Conservation (phyloP, 64 coral and sea anemone genomes). For the Platygyra sinensis region DNA sequence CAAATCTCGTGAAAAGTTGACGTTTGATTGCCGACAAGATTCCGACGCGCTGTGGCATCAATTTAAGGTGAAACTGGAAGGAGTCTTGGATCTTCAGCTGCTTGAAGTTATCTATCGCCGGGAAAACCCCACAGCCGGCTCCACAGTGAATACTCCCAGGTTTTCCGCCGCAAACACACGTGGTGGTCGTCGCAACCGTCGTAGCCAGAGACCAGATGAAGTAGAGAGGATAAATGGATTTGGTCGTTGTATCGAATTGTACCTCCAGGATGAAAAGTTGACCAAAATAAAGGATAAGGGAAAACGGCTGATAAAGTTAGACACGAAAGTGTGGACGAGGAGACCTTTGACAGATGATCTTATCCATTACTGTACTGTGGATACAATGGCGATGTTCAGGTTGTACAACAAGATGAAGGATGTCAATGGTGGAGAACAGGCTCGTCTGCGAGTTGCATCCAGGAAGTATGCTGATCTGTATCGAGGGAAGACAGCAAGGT, state of each 20-base stretch:
- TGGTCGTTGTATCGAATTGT: slow-evolving; percentile 53
- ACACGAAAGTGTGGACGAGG: slow-evolving; percentile 22
- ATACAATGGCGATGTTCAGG: slow-evolving; percentile 22
- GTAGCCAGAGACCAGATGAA: slow-evolving; percentile 22
- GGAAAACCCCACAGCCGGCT: background rate
- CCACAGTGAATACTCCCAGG: background rate
- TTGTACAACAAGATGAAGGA: background rate
- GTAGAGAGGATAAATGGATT: slow-evolving; percentile 52
- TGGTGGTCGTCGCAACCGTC: background rate
- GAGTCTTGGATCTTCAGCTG: slow-evolving; percentile 71
- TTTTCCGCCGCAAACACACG: background rate
- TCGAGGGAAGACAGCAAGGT: slow-evolving; percentile 49
- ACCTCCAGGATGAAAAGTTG: slow-evolving; percentile 37
- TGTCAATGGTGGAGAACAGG: slow-evolving; percentile 20
- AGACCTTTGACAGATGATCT: slow-evolving; percentile 27
- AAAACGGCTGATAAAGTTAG: background rate
- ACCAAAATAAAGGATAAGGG: background rate
- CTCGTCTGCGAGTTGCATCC: slow-evolving; percentile 64
- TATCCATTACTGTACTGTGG: slow-evolving; percentile 52
- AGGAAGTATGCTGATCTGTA: slow-evolving; percentile 65
- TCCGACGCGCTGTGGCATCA: slow-evolving; percentile 63
- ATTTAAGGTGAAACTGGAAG: slow-evolving; percentile 52
- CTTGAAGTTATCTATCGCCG: slow-evolving; percentile 69
- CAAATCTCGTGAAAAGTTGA: slow-evolving; percentile 58
- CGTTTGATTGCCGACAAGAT: slow-evolving; percentile 84